Evolutionary conservation across 2,888 invertebrate species (phyloP), one percentile per base, ranked within the genome.

Genomic region (Helobdella robusta): DNA sequence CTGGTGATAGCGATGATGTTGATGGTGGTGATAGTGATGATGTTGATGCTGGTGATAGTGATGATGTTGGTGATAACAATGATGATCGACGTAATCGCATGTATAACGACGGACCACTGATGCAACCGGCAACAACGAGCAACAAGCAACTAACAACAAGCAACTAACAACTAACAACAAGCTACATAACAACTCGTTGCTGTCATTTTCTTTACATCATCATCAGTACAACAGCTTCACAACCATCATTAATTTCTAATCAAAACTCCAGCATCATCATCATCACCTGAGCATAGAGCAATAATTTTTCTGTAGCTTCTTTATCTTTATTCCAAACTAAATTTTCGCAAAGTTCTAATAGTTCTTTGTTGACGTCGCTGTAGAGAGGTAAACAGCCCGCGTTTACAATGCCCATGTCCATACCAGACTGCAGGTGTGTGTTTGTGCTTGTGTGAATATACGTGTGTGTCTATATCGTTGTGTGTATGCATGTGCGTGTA

Each of bases 401-500:
- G 75, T 84, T 84, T 8, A 84, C 84, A 66, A 84, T 84, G 28
- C 83, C 84, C 83, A 84, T 84, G 73, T 83, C 83, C 80, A 84
- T 77, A 20, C 84, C 84, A 67, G 81, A 79, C 77, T 79, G 70
- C 2, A 35, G 36, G 2, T 25, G 5, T 20, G 6, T 1, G n/a
- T 60, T 8, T 2, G 2, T n/a, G 23, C 44, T 20, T 40, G n/a
- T 40, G n/a, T 40, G n/a, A 15, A 40, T 40, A 40, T 40, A 40
- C n/a, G n/a, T 40, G n/a, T 40, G n/a, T 40, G 44, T n/a, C n/a
- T 15, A 40, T 20, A n/a, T n/a, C n/a, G n/a, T n/a, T n/a, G n/a
- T n/a, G n/a, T n/a, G n/a, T n/a, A n/a, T n/a, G n/a, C n/a, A n/a
- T n/a, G n/a, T n/a, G n/a, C n/a, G n/a, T n/a, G n/a, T n/a, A n/a